phyloP scores from a whole-genome alignment of 92 coral and sea anemone genomes.

The Palythoa caribaeorum region DNA sequence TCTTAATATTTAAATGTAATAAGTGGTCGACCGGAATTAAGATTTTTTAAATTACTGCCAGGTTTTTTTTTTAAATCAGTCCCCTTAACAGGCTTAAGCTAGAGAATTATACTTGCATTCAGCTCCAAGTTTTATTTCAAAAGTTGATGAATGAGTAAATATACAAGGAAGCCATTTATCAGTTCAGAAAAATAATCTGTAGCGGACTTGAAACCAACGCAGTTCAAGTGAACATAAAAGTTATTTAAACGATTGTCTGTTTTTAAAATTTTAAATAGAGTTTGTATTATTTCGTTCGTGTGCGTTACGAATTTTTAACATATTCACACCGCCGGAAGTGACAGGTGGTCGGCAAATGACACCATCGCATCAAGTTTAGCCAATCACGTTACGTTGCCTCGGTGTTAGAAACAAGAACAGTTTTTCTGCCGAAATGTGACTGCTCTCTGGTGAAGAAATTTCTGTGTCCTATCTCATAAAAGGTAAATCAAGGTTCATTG shows the following conservation, averaged over 20 bases:
- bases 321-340: constrained; percentile 27
- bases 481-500: neutral
- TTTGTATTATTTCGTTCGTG: neutral
- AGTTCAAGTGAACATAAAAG: neutral
- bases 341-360: constrained; percentile 35
- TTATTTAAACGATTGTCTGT: neutral
- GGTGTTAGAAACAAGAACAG: constrained; percentile 11
- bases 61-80: too few relatives aligned
- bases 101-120: too few relatives aligned
- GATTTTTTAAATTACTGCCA: too few relatives aligned
- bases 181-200: too few relatives aligned
- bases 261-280: neutral
- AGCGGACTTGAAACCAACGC: neutral
- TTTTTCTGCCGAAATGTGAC: neutral
- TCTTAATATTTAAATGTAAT: too few relatives aligned
- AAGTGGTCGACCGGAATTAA: too few relatives aligned
- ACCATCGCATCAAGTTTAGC: constrained; percentile 17
- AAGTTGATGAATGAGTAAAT: too few relatives aligned
- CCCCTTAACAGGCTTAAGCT: too few relatives aligned
- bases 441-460: neutral
- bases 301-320: neutral
- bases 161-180: too few relatives aligned
- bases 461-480: neutral
- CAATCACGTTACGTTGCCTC: constrained; percentile 30
- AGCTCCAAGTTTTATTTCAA: too few relatives aligned